Evolutionary conservation across 1,140 invertebrate species (phyloP), one percentile per base, ranked within the genome.

Genomic region (Thaumatotibia leucotreta): DNA sequence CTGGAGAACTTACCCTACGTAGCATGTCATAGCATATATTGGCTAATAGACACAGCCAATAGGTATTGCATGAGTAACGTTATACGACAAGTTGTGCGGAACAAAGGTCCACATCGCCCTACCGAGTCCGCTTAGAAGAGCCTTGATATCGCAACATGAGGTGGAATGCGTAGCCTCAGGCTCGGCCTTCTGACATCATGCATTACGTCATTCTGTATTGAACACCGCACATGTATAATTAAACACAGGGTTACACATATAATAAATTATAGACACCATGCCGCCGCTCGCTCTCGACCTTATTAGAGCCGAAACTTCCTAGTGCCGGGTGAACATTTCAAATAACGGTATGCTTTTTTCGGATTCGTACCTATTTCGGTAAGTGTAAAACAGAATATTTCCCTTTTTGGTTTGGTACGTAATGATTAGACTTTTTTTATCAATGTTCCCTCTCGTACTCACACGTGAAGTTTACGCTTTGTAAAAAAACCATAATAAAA

Each of bases 171-270:
- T 58, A 58, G 20, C 23, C 52, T 58, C 24, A 67, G 68, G 64
- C 65, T 66, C 65, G 72, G 73, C 75, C 67, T 76, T 72, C 63
- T 76, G 72, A 76, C 75, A 76, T 76, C 75, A 76, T 65, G 65
- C 39, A 61, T 66, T 58, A 64, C 70, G 70, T 72, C 73, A 75
- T 75, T 54, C 27, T 24, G 72, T 71, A 76, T 72, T 72, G 74
- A 72, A 76, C 32, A 64, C 64, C 63, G 31, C 69, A 71, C 66
- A 63, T 68, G 66, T 64, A 72, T 76, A 73, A 75, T 77, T 76
- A 74, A 71, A 72, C 64, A 69, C 69, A 77, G 70, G 68, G 69
- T 67, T 75, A 69, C 61, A 64, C 61, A 63, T 58, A 17, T 72
- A 73, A 58, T 70, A 52, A 70, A 76, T 72, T 73, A 77, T 73